Evolutionary conservation across 2,888 invertebrate genomes (phyloP).

Genomic region (Eupithecia abbreviata): DNA sequence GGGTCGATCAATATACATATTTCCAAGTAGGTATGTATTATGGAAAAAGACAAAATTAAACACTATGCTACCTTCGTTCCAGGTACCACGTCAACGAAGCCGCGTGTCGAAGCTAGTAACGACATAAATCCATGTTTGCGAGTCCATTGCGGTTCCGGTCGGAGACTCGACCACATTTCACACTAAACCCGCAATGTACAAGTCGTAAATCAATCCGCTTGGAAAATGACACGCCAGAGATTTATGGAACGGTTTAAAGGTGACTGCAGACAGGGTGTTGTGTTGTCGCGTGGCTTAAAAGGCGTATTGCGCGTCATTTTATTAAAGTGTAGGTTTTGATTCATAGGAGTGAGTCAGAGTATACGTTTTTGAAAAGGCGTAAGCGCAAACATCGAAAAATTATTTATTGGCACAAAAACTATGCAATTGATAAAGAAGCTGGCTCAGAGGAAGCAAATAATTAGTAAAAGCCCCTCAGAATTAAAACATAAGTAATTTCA

Average conservation of each 20-base stretch:
- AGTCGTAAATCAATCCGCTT: constrained; percentile 33
- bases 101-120: not conserved
- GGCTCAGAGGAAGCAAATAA: no score
- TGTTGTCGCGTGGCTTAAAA: not conserved
- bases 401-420: no score
- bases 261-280: not conserved
- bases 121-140: constrained; percentile 4
- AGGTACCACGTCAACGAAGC: not conserved
- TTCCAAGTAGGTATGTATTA: no score
- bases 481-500: no score
- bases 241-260: constrained; percentile 25
- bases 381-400: no score
- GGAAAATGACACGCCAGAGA: constrained; percentile 28
- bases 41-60: not conserved
- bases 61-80: not conserved
- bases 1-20: no score
- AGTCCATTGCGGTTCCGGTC: constrained; percentile 19
- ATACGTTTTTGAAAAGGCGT: no score
- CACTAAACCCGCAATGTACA: constrained; percentile 28
- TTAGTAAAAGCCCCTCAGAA: no score
- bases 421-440: no score
- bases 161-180: constrained; percentile 22
- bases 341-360: no score
- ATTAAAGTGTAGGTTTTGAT: no score
- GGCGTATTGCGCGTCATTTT: not conserved